These are phyloP conservation scores for Erythrocebus patas DNA, from an alignment of 2,113 vertebrate species.

Conservation along the genomic window DNA sequence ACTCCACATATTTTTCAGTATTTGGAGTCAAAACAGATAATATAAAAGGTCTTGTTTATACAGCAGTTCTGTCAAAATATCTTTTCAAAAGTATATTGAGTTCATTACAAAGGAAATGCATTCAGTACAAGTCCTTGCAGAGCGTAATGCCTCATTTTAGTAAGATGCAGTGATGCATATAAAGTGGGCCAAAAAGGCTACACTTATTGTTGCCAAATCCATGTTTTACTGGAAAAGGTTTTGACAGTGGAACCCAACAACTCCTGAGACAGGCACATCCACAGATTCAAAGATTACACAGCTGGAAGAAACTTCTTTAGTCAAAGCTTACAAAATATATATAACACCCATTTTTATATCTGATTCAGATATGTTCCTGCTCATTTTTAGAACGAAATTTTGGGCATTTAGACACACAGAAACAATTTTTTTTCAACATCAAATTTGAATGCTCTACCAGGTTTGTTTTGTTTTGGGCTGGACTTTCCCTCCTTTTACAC, in stretches of 20 bases:
- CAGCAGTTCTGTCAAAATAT: not conserved
- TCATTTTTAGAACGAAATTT: not conserved
- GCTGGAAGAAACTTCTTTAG: not conserved
- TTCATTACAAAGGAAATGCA: slow-evolving; percentile 6
- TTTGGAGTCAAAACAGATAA: slow-evolving; percentile 11
- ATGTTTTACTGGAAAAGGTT: slow-evolving; percentile 1
- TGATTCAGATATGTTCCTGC: not conserved
- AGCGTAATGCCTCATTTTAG: not conserved
- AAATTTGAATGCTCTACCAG: not conserved
- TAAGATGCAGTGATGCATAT: not conserved
- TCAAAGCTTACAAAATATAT: not conserved
- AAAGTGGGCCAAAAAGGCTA: not conserved
- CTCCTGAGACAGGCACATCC: slow-evolving; percentile 1
- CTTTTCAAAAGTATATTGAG: not conserved
- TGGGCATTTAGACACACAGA: not conserved
- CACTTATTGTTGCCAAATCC: slow-evolving; percentile 3
- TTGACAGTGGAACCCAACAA: not conserved
- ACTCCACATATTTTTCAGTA: not conserved
- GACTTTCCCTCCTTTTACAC: slow-evolving; percentile 18
- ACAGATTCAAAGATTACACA: not conserved
- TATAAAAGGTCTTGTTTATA: not conserved
- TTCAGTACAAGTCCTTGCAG: not conserved
- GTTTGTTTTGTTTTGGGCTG: slow-evolving; percentile 4
- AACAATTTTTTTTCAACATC: not conserved
- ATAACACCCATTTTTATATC: not conserved